Evolutionary conservation across 2,113 vertebrate species (phyloP), one percentile per base, ranked within the genome.

Genomic region (Bos taurus): DNA sequence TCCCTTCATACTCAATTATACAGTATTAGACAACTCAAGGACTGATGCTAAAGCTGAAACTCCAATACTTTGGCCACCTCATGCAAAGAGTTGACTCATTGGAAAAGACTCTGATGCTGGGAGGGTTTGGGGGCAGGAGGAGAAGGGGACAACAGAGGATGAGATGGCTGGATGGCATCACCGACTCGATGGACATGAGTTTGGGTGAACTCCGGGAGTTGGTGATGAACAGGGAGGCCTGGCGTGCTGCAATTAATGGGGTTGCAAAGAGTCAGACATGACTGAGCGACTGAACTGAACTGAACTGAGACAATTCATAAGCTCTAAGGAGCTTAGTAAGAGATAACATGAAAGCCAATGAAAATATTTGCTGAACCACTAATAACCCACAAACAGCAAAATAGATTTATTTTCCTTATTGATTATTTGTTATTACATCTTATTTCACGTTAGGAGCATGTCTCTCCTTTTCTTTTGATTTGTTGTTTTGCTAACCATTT

Each of bases 381-480:
- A 87, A 71, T 28, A n/a, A 85, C 57, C 33, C 57, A 48, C 9
- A 77, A 43, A 33, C 2, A 78, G 21, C 28, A 91, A 96, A 92
- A 46, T 21, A 83, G 16, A 54, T 77, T 74, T 67, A 59, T 83
- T 95, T 77, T 94, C 28, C n/a, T 25, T 21, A 33, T 59, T 78
- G 48, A 88, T 87, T 3, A 14, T 91, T 87, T 93, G 6, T 54
- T 81, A 43, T 43, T 46, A 7, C 17, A 14, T 89, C 10, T 90
- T 86, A 8, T 88, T 87, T 93, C 84, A 28, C 74, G 36, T 96
- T 92, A 94, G 19, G 36, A 33, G 2, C 56, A 36, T 52, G n/a
- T 82, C 43, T 91, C 88, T 86, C n/a, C 33, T 85, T 82, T 91
- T 60, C 59, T 82, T 93, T 85, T 64, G 7, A 85, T 78, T 85